phyloP scores from a whole-genome alignment of 2,888 invertebrate genomes.

The Agrotis puta region DNA sequence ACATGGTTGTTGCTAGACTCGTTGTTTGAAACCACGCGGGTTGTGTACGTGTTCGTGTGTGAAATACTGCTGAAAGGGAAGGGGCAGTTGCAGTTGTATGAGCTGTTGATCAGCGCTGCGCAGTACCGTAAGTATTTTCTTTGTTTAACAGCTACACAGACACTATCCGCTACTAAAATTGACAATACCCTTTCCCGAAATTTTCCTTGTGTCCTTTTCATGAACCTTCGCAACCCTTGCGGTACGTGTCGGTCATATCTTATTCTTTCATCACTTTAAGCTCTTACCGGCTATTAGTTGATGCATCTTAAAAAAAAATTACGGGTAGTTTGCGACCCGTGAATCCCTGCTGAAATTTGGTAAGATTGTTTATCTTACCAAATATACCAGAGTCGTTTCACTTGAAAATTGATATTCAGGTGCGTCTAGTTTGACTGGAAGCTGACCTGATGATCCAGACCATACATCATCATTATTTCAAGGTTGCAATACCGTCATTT shows the following conservation, averaged over 20 bases:
- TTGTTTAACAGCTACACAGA: neutral
- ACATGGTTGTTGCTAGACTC: conserved; percentile 86
- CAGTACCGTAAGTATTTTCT: conserved; percentile 82
- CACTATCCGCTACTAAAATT: no score
- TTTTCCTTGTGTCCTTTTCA: neutral
- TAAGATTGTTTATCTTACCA: no score
- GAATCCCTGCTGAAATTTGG: no score
- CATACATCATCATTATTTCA: no score
- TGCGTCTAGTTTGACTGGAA: neutral
- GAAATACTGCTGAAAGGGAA: conserved; percentile 82
- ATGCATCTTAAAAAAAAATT: neutral
- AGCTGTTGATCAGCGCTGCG: conserved; percentile 81
- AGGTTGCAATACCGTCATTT: no score
- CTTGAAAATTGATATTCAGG: neutral
- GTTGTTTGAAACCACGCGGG: conserved; percentile 84
- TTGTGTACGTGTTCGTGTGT: conserved; percentile 84
- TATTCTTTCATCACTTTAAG: neutral
- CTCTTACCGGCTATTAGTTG: neutral
- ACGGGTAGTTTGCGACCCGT: neutral
- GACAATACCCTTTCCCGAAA: neutral
- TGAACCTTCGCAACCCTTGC: neutral
- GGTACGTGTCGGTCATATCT: neutral
- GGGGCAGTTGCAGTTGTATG: conserved; percentile 81
- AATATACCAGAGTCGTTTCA: neutral
- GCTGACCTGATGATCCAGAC: neutral